Evolutionary conservation across 2,888 invertebrate species (phyloP), one percentile per base, ranked within the genome.

Genomic region (Brenthis daphne): DNA sequence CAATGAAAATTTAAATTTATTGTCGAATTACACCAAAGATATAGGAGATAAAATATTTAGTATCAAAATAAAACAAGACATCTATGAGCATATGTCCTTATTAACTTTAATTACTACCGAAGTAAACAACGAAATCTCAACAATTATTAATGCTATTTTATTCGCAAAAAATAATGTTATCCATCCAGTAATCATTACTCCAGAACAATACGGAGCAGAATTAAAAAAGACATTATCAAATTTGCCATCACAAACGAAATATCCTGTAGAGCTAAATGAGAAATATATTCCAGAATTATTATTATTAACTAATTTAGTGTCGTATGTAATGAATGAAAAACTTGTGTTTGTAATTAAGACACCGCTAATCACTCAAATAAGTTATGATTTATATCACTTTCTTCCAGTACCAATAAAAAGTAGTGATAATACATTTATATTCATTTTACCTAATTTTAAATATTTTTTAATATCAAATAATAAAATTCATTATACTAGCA

Each of bases 361-460:
- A n/a, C 73, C 72, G 5, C 58, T 74, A 54, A 70, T 70, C 24
- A 72, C 68, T 48, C 69, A 72, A 67, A 43, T 29, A 13, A 57
- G 56, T 51, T 75, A 71, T 60, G 71, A 75, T 51, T 58, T 74
- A 16, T 75, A 75, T 68, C 61, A 75, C 54, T 29, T 73, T 61
- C 37, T 73, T n/a, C 71, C 70, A 47, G 61, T 73, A 54, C 75
- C 74, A 51, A 72, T 73, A 57, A 60, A 51, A 53, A 73, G 55
- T 69, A 72, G 29, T 24, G 72, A 76, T 64, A 67, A 65, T 24
- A 69, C 68, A 12, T 74, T 70, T 72, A 48, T 73, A 47, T 75
- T 75, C 43, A 64, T 75, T 65, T 69, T 75, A 68, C 75, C 75
- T 20, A 73, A 70, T 57, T 69, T 70, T 65, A 68, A 74, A 68